Conservation (phyloP, 2,113 vertebrate species). For the Hucho hucho region DNA sequence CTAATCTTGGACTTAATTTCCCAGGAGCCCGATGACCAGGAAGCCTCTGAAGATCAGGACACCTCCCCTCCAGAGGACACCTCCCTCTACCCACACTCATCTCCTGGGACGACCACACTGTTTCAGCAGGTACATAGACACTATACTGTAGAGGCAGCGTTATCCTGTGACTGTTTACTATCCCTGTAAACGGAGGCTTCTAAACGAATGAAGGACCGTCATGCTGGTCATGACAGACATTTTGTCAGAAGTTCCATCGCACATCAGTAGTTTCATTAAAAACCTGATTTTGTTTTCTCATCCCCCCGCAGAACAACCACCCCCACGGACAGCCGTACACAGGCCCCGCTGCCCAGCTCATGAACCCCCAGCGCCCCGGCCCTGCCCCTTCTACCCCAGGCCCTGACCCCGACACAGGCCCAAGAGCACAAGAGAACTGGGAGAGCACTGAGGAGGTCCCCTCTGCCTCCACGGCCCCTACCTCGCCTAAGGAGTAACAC, state of each 20-base stretch:
- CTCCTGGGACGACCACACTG: conserved; percentile 91
- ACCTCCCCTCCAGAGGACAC: conserved; percentile 97
- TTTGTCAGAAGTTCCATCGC: neutral
- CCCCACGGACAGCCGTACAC: conserved; percentile 98
- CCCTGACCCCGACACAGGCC: conserved; percentile 70
- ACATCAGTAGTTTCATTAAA: neutral
- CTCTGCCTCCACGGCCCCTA: conserved; percentile 49
- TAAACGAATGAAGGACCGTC: no score
- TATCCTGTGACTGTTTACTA: neutral
- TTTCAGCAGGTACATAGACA: conserved; percentile 88
- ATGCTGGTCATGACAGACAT: no score
- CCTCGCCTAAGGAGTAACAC: conserved; percentile 93
- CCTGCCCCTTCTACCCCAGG: no score
- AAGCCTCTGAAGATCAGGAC: conserved; percentile 96
- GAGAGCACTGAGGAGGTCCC: conserved; percentile 94
- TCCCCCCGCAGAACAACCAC: conserved; percentile 87
- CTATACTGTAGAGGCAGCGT: neutral
- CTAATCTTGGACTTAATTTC: conserved; percentile 33
- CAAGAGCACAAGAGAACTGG: conserved; percentile 98
- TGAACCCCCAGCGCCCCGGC: conserved; percentile 91
- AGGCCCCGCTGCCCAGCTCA: conserved; percentile 97
- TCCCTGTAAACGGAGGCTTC: no score
- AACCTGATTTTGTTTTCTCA: neutral
- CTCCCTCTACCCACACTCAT: conserved; percentile 89
- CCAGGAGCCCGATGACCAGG: conserved; percentile 96